Evolutionary conservation across 2,888 invertebrate genomes (phyloP), one percentile per base, ranked within the genome.

Genomic region (Scrobipalpa atriplicella): DNA sequence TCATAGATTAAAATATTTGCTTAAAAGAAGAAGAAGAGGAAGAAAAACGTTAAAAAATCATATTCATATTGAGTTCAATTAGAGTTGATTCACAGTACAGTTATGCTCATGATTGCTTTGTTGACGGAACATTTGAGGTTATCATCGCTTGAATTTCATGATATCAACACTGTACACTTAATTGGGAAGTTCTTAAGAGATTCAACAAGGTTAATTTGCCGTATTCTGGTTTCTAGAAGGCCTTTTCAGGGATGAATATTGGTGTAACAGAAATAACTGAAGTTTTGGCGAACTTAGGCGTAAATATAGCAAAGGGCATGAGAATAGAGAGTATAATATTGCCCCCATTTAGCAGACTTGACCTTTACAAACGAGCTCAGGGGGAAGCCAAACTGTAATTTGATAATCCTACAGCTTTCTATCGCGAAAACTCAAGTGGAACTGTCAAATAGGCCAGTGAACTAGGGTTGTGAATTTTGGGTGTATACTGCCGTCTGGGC

Each of bases 301-400:
- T 9, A 36, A 58, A 7, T 7, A 9, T n/a, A n/a, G n/a, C 11
- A 38, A 9, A 9, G 38, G 2, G 16, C 0, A 16, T 16, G 2
- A 8, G 9, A 16, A 58, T 0, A 56, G 56, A 29, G 36, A 56
- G n/a, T 10, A 54, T 21, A 38, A 58, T 58, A 16, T 1, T 58
- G 58, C 58, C n/a, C n/a, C 58, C 13, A 41, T 41, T 61, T 61
- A 41, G 41, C 61, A 41, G 41, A 19, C 61, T 61, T 41, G 41
- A 61, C 61, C 61, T 61, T 61, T 41, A 41, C 41, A 61, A 67
- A 70, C 76, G 83, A 81, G 89, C 88, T 89, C 88, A 82, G 69
- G 67, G 70, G 75, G 92, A 92, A 92, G 92, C 92, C 92, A 89
- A 86, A 89, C 84, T 86, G 75, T 92, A 92, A 92, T 92, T 91